Conservation (phyloP, 2,888 invertebrate genomes). For the Drosophila algonquin region DNA sequence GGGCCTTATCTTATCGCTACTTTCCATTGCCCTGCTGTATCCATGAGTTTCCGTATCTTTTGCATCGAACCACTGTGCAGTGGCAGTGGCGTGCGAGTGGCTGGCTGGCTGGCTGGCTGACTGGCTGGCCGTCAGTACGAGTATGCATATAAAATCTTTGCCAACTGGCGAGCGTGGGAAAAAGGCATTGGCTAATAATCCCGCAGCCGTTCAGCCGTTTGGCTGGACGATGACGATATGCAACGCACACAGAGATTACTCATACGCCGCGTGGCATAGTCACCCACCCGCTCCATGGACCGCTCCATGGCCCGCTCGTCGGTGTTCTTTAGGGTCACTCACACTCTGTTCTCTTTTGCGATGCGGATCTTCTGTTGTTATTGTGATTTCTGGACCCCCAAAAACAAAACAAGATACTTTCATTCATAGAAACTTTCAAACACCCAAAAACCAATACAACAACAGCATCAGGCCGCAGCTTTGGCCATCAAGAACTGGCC, state of each 20-base stretch:
- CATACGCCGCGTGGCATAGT: conserved; percentile 58
- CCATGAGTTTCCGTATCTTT: not conserved
- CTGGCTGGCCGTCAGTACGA: not conserved
- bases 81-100: not conserved
- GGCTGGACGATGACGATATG: conserved; percentile 11
- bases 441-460: conserved; percentile 33
- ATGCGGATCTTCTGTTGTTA: conserved; percentile 60
- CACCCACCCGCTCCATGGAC: not conserved
- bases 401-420: conserved; percentile 51
- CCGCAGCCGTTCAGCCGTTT: conserved; percentile 15
- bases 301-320: conserved; percentile 9
- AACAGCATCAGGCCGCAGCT: conserved; percentile 22
- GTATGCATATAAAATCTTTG: conserved; percentile 8
- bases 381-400: conserved; percentile 17
- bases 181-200: conserved; percentile 52
- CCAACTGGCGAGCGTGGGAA: conserved; percentile 66
- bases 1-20: conserved; percentile 19
- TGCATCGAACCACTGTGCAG: not conserved
- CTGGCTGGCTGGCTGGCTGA: not conserved
- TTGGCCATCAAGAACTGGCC: conserved; percentile 59
- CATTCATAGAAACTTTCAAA: conserved; percentile 78
- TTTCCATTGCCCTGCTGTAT: no score
- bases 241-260: conserved; percentile 58
- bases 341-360: conserved; percentile 51
- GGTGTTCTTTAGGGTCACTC: conserved; percentile 64